Percentiles rank a stretch among this genome's conserved stretches.
These are phyloP conservation scores for Gymnocypris eckloni DNA, from an alignment of 2,797 vertebrate genomes.

Conservation along the genomic window DNA sequence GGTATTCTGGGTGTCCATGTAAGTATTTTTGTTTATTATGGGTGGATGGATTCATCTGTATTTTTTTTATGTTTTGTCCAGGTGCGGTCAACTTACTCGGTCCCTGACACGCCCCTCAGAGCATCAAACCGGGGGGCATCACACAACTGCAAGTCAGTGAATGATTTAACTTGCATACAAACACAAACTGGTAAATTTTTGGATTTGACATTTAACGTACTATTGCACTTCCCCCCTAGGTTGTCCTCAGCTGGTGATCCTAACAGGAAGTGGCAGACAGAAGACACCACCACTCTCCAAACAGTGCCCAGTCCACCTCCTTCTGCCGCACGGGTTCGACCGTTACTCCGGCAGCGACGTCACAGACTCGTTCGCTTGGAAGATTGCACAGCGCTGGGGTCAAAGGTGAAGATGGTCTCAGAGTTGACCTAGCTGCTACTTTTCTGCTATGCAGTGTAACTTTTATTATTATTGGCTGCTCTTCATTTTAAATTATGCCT, in stretches of 20 bases:
- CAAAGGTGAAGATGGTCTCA: slow-evolving; percentile 61
- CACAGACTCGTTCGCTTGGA: slow-evolving; percentile 61
- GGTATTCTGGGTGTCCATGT: slow-evolving; percentile 59
- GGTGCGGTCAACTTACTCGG: slow-evolving; percentile 44
- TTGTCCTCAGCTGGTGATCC: slow-evolving; percentile 41
- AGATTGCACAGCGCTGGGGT: slow-evolving; percentile 53
- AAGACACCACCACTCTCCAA: slow-evolving; percentile 33
- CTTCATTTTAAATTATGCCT: not conserved
- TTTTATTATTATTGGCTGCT: not conserved
- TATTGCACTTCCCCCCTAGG: slow-evolving; percentile 10
- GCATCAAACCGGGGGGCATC: slow-evolving; percentile 23
- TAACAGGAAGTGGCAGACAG: slow-evolving; percentile 57
- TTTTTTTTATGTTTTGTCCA: not conserved
- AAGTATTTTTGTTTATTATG: not conserved
- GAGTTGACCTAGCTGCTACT: not conserved
- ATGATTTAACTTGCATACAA: not conserved
- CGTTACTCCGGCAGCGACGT: slow-evolving; percentile 60
- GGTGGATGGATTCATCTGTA: not conserved
- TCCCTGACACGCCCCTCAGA: slow-evolving; percentile 57
- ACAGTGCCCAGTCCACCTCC: slow-evolving; percentile 53
- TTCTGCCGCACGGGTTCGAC: slow-evolving; percentile 65
- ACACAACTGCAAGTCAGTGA: slow-evolving; percentile 59
- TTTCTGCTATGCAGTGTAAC: not conserved
- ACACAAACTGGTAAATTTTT: not conserved
- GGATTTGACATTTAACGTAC: not conserved